phyloP scores from a whole-genome alignment of 2,888 invertebrate genomes.

The Lissonota sp. region DNA sequence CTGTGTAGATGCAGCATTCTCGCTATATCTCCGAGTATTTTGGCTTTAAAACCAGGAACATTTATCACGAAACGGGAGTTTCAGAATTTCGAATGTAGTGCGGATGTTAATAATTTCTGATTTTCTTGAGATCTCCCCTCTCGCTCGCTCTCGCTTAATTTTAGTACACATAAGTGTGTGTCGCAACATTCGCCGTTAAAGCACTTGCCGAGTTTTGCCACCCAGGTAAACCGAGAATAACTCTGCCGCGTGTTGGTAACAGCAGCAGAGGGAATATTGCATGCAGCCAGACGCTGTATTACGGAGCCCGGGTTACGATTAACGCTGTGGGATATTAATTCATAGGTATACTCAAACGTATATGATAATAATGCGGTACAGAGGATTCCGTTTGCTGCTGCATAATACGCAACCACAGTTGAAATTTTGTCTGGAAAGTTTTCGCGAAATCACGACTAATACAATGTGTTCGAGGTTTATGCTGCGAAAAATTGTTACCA shows the following conservation, averaged over 20 bases:
- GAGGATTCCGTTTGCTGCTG: slow-evolving; percentile 22
- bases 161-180: slow-evolving; percentile 6
- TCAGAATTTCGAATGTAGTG: slow-evolving; percentile 8
- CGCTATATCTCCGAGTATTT: slow-evolving; percentile 32
- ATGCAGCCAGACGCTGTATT: slow-evolving; percentile 21
- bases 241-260: slow-evolving; percentile 21
- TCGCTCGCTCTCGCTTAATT: neutral
- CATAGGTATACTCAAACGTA: slow-evolving; percentile 46
- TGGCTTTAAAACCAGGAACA: slow-evolving; percentile 40
- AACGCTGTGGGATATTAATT: slow-evolving; percentile 59
- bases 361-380: slow-evolving; percentile 47
- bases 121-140: slow-evolving; percentile 39
- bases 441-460: slow-evolving; percentile 29
- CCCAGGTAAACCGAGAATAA: slow-evolving; percentile 33
- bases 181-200: slow-evolving; percentile 38
- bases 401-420: slow-evolving; percentile 18
- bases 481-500: neutral
- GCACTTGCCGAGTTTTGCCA: slow-evolving; percentile 53
- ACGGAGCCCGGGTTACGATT: slow-evolving; percentile 50
- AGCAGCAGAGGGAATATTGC: slow-evolving; percentile 50
- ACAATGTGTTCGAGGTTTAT: slow-evolving; percentile 13
- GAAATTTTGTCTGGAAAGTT: slow-evolving; percentile 43
- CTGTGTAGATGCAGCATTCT: slow-evolving; percentile 4
- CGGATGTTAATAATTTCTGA: slow-evolving; percentile 61
- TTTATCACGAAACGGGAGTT: slow-evolving; percentile 45